A percentile compares a stretch with the other conserved stretches of the same genome.
Evolutionary conservation across 2,888 invertebrate genomes (phyloP).

Genomic region (Acholoe squamosa): DNA sequence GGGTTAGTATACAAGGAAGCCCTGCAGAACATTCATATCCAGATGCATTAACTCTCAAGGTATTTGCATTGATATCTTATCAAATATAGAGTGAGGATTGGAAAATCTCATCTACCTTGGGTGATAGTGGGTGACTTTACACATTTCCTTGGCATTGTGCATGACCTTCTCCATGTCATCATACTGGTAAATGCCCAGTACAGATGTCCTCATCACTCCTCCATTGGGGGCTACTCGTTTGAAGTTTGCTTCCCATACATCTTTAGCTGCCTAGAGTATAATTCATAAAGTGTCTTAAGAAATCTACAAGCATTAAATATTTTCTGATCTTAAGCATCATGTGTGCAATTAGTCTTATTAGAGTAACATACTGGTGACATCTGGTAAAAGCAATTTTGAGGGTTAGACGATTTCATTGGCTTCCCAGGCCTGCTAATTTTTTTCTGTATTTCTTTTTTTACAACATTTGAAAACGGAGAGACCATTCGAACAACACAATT

Average conservation of each 20-base stretch:
- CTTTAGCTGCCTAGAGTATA: slow-evolving; percentile 76
- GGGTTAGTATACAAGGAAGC: neutral
- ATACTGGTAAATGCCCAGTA: slow-evolving; percentile 78
- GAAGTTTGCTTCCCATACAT: slow-evolving; percentile 77
- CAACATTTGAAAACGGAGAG: neutral
- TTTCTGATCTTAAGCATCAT: neutral
- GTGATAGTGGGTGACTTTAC: slow-evolving; percentile 78
- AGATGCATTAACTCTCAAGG: neutral
- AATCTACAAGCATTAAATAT: neutral
- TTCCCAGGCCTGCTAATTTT: neutral
- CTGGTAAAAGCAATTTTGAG: no score
- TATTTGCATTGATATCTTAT: neutral
- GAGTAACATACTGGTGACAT: neutral
- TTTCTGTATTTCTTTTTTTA: neutral
- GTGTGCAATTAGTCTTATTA: neutral
- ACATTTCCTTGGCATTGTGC: slow-evolving; percentile 77
- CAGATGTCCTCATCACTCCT: slow-evolving; percentile 77
- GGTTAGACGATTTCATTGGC: neutral
- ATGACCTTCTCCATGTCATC: slow-evolving; percentile 78
- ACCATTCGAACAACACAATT: slow-evolving; percentile 74
- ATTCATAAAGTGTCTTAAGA: neutral
- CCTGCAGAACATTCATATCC: neutral
- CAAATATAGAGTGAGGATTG: neutral
- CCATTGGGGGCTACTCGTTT: slow-evolving; percentile 77
- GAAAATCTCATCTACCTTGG: slow-evolving; percentile 73